Evolutionary conservation across 2,113 vertebrate genomes (phyloP), one percentile per base, ranked within the genome.

Genomic region (Falco punctatus): DNA sequence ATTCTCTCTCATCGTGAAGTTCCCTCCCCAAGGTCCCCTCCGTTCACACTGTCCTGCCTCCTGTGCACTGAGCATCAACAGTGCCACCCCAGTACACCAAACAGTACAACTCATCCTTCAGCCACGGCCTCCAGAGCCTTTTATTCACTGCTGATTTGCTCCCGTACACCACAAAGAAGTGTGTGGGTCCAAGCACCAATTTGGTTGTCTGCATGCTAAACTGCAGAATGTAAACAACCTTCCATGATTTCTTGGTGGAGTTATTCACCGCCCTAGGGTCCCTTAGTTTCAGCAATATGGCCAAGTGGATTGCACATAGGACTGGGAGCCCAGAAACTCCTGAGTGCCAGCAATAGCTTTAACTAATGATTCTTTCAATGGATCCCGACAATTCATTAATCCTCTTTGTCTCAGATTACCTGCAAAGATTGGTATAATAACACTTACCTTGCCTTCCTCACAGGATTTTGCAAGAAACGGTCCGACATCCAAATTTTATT

Each of bases 341-440:
- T 52, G 38, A 86, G 33, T 86, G 52, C 19, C 59, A 95, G 52
- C 49, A 96, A 86, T 19, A 65, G 75, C 38, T 93, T 75, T 90
- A 93, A 95, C 57, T 78, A 87, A 96, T 72, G 77, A 91, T 72
- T 90, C 82, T 91, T 72, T 70, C 77, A 84, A 69, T 85, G 49
- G 46, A 82, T 87, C 46, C 26, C 0, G 4, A 81, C 88, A 86
- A 96, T 91, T 95, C 81, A 96, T 94, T 95, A 91, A 95, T 82
- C 32, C 81, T 92, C 70, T 92, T 92, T 91, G 86, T 92, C 88
- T 89, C 83, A 65, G 73, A 79, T 91, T 89, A 85, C 92, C 91
- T 24, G 7, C 62, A 62, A 86, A 94, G 46, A 77, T 40, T 65
- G 48, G 32, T 92, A 48, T 82, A 87, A 89, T 65, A 88, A 81